Base-by-base conservation (phyloP, 2,797 vertebrate genomes). In the Geotrypetes seraphini region DNA sequence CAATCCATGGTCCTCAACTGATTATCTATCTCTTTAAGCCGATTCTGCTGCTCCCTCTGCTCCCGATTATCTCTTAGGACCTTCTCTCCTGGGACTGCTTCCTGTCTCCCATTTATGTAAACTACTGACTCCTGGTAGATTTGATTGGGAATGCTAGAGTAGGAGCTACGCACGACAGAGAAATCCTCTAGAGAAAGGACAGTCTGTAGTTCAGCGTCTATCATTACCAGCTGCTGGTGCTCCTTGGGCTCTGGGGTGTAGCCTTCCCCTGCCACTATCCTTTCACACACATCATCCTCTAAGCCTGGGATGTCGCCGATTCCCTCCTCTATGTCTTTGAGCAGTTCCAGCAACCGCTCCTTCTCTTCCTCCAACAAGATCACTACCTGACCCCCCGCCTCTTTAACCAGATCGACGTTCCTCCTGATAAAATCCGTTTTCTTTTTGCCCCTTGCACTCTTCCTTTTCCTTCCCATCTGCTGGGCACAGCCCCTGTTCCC, bases 11-110 rank as follows among this genome's bases (percentile, higher is more conserved):
- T 68, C 64, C 84, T 81, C 75, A 97, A 84, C 46, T 90, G 83
- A 51, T 77, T 75, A 58, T 95, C 80, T 56, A 97, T 95, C 56
- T 90, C 83, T 62, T 53, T 80, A 53, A 97, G 79, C 16, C 84
- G 80, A 37, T 55, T 76, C 69, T 88, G 78, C 26, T 87, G 81
- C 47, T 77, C 75, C 56, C 84, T 78, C 45, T 74, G 75, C 48
- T 87, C 83, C 70, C 79, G 90, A 60, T 47, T 72, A 40, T 88
- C 78, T 71, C 63, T 75, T 57, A 91, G 85, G 60, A 83, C 68
- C 65, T 72, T 79, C 50, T 93, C 92, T 69, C 87, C 88, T 51
- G 85, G 87, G 73, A 60, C 61, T 42, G 22, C 29, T 61, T 85
- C 73, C 43, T 42, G 41, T 31, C 28, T 58, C 44, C 43, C 74